phyloP scores from a whole-genome alignment of 37 sponge, comb jelly and placozoan species.

The Bolinopsis microptera region DNA sequence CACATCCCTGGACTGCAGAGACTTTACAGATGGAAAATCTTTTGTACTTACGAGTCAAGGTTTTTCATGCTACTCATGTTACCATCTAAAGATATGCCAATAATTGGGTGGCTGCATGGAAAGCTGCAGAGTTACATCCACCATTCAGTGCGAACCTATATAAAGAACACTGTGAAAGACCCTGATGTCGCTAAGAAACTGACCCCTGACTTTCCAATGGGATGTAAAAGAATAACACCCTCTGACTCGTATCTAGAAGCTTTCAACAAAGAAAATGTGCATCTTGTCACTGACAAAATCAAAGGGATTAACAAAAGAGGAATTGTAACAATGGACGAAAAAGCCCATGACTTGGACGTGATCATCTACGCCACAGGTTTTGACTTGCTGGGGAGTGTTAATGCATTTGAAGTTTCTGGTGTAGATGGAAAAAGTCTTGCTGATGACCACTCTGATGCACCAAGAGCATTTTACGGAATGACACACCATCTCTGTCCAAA shows the following conservation, averaged over 20 bases:
- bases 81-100: slow-evolving; percentile 52
- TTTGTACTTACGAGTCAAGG: background rate
- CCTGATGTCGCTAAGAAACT: background rate
- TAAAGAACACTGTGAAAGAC: background rate
- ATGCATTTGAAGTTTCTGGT: slow-evolving; percentile 28
- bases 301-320: background rate
- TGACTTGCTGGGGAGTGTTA: slow-evolving; percentile 57
- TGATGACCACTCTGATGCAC: background rate
- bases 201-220: background rate
- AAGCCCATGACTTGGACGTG: background rate
- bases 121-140: background rate
- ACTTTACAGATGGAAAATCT: slow-evolving; percentile 5
- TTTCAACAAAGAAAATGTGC: slow-evolving; percentile 37
- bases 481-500: slow-evolving; percentile 43
- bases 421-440: background rate
- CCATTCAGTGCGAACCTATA: background rate
- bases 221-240: slow-evolving; percentile 41
- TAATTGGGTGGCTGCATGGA: slow-evolving; percentile 2
- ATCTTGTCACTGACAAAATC: slow-evolving; percentile 4
- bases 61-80: slow-evolving; percentile 44
- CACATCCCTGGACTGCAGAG: background rate
- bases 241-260: background rate
- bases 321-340: background rate
- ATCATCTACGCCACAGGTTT: slow-evolving; percentile 54
- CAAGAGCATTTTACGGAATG: background rate